Conservation (phyloP, 2,797 vertebrate species). For the Poecilia wingei region DNA sequence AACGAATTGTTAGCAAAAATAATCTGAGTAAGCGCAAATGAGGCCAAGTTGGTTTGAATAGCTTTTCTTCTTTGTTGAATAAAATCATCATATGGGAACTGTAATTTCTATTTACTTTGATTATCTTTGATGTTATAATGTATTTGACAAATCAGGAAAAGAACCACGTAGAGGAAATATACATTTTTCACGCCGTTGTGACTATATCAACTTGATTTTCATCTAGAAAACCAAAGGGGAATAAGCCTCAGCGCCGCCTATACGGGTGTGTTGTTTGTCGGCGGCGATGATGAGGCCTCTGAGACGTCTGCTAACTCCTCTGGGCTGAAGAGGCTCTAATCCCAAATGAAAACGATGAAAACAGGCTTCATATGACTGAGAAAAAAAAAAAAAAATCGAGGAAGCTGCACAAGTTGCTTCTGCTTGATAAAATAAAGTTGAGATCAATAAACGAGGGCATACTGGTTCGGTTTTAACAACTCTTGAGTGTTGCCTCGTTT, state of each 20-base stretch:
- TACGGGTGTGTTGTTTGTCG: conserved; percentile 59
- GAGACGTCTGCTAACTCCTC: conserved; percentile 43
- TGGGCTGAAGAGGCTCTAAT: conserved; percentile 32
- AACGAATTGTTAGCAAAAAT: not conserved
- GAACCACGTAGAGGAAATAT: not conserved
- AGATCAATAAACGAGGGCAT: not conserved
- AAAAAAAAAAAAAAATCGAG: not conserved
- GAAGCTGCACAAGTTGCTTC: conserved; percentile 9
- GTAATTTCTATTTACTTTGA: not conserved
- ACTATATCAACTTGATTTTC: conserved; percentile 5
- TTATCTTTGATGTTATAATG: not conserved
- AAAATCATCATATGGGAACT: not conserved
- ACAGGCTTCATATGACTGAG: conserved; percentile 25
- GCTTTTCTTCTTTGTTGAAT: not conserved
- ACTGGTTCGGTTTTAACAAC: conserved; percentile 24
- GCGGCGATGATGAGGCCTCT: conserved; percentile 60
- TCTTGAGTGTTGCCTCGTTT: not conserved
- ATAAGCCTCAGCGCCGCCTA: conserved; percentile 12
- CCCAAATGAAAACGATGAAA: conserved; percentile 59
- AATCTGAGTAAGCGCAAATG: not conserved
- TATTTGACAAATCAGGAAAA: not conserved
- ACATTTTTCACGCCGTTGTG: not conserved
- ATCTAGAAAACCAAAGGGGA: conserved; percentile 12
- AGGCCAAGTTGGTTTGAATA: not conserved
- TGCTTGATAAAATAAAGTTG: not conserved